Conservation (phyloP, 2,888 invertebrate species). For the Synanthedon andrenaeformis region DNA sequence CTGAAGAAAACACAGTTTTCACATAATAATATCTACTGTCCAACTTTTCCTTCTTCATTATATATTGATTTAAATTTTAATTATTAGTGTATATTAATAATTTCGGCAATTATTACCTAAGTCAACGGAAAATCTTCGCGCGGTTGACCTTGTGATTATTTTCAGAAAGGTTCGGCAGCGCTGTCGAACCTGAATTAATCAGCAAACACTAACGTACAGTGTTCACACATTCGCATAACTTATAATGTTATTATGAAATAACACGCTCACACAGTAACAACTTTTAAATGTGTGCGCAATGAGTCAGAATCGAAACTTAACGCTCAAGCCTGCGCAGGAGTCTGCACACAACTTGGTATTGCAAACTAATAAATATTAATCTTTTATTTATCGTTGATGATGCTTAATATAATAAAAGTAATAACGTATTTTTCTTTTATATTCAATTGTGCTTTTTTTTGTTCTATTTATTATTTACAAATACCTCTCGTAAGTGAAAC, state of each 20-base stretch:
- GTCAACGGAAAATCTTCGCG: not conserved
- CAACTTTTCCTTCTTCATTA: too few relatives aligned
- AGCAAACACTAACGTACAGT: slow-evolving; percentile 25
- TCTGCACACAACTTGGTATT: not conserved
- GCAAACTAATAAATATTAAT: too few relatives aligned
- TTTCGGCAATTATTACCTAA: not conserved
- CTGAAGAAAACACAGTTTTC: too few relatives aligned
- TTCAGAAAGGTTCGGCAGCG: slow-evolving; percentile 32
- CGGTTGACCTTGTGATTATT: slow-evolving; percentile 11
- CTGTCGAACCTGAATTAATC: slow-evolving; percentile 36
- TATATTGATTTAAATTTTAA: too few relatives aligned
- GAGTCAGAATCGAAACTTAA: slow-evolving; percentile 25
- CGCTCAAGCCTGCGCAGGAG: slow-evolving; percentile 12
- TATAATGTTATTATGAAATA: slow-evolving; percentile 22
- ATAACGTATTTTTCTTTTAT: too few relatives aligned
- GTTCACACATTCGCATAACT: slow-evolving; percentile 29
- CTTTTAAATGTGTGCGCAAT: slow-evolving; percentile 19
- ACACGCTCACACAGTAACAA: slow-evolving; percentile 14
- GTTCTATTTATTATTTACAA: too few relatives aligned
- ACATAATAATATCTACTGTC: too few relatives aligned
- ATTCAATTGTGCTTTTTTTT: too few relatives aligned
- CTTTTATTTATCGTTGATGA: too few relatives aligned
- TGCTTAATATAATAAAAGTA: too few relatives aligned
- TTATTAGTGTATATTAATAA: too few relatives aligned
- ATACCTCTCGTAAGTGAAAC: too few relatives aligned